Base-by-base conservation (phyloP, 92 coral and sea anemone species). In the Paramuricea clavata region DNA sequence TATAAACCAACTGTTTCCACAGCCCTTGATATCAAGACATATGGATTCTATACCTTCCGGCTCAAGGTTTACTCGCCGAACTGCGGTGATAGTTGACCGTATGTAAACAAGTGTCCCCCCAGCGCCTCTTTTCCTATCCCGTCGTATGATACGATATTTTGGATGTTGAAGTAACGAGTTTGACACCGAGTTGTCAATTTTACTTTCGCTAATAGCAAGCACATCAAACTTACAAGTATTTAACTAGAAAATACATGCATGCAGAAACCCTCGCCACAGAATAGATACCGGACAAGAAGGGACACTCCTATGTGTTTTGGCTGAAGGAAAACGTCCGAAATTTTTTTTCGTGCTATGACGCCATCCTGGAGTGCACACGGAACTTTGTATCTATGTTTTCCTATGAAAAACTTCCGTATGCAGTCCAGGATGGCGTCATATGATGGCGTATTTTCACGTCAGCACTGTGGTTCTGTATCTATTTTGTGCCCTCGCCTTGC, bases 71-170 rank as follows among this genome's bases (percentile, higher is more conserved):
- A 13, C 50, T 83, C 80, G 84, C 70, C 89, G 84, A 69, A 52
- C 65, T 0, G 67, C 78, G 25, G 74, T 59, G 17, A 82, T 42
- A 52, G 71, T 32, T 12, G 68, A 17, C 31, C 21, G 30, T 41
- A 87, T 87, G 69, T 87, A 87, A 13, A 81, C 83, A 67, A 87
- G 64, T 28, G 81, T 22, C 9, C 91, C 91, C n/a, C 92, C 92
- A 47, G 86, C 87, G 27, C 89, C 89, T 74, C 78, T 85, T 27
- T 78, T 79, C 31, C 91, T 74, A 43, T 89, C 92, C 35, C 56
- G 52, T 35, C 92, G 64, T 76, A 85, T 25, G 21, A 89, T 62
- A 42, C 92, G 68, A 44, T 85, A 89, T 56, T 49, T 52, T 5
- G 89, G 92, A 74, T 85, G 89, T 7, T 78, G 68, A 36, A 89